Conservation (phyloP, 1,140 invertebrate species). For the Caenorhabditis inopinata region DNA sequence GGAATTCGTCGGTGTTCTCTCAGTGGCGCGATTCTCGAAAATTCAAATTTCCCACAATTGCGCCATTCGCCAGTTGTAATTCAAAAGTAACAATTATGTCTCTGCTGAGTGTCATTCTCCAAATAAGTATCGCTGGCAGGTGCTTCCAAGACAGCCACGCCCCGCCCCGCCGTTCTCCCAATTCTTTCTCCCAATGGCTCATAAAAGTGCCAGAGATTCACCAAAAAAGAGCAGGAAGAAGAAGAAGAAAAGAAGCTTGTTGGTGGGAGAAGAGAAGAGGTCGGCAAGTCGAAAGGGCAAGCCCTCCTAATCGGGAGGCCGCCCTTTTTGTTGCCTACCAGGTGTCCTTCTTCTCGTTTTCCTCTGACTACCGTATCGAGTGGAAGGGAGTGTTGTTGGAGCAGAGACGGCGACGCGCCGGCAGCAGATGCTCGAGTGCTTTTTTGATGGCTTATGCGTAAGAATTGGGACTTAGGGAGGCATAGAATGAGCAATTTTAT, state of each 20-base stretch:
- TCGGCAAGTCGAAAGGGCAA: conserved; percentile 5
- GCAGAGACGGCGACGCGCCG: neutral
- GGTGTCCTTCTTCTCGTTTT: neutral
- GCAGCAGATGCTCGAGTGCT: conserved; percentile 15
- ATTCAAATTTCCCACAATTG: no score
- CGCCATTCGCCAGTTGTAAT: no score
- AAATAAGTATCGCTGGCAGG: neutral
- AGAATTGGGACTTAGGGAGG: neutral
- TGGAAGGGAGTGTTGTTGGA: neutral
- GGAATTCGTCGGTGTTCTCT: no score
- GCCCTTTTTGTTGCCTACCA: neutral
- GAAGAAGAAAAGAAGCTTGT: no score
- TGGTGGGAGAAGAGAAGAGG: neutral
- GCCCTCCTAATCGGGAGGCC: neutral
- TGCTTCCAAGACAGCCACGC: no score
- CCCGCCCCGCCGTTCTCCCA: no score
- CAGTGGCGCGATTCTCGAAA: no score
- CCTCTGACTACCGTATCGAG: neutral
- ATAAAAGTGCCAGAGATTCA: conserved; percentile 7
- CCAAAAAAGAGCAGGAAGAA: no score
- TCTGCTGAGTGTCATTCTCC: no score
- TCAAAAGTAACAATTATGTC: no score
- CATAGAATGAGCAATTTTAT: neutral
- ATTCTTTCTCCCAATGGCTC: neutral
- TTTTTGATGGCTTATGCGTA: conserved; percentile 7